Percentiles rank a stretch among this genome's conserved stretches.
These are phyloP conservation scores for Nephrotoma appendiculata DNA, from an alignment of 2,888 invertebrate species.

Conservation along the genomic window DNA sequence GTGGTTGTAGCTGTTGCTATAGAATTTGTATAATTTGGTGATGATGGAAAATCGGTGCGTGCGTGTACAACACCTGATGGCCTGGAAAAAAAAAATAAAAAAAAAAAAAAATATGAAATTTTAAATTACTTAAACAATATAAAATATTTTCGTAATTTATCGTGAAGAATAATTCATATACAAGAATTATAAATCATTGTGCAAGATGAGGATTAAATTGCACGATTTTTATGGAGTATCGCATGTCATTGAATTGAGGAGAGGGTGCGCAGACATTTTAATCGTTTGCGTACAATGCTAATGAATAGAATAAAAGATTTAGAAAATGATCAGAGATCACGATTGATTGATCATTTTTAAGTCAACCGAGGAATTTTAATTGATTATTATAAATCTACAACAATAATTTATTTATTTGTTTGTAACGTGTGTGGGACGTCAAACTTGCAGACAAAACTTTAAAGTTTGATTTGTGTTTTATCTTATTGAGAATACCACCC, in stretches of 20 bases:
- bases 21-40: constrained; percentile 1
- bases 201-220: neutral
- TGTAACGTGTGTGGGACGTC: neutral
- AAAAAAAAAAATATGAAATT: neutral
- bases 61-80: constrained; percentile 3
- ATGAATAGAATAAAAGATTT: neutral
- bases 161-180: neutral
- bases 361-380: neutral
- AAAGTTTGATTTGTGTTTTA: too few species aligned
- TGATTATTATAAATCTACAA: neutral
- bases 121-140: neutral
- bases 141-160: neutral
- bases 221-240: neutral
- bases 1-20: neutral
- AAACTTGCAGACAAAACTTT: neutral
- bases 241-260: neutral
- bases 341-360: neutral
- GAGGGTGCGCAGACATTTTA: neutral
- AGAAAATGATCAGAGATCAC: neutral
- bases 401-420: neutral
- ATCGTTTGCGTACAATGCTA: neutral
- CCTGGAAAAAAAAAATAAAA: neutral
- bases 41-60: neutral
- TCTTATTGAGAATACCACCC: neutral
- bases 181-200: neutral